Base-by-base conservation (phyloP, 2,888 invertebrate species). In the Noctua janthina region DNA sequence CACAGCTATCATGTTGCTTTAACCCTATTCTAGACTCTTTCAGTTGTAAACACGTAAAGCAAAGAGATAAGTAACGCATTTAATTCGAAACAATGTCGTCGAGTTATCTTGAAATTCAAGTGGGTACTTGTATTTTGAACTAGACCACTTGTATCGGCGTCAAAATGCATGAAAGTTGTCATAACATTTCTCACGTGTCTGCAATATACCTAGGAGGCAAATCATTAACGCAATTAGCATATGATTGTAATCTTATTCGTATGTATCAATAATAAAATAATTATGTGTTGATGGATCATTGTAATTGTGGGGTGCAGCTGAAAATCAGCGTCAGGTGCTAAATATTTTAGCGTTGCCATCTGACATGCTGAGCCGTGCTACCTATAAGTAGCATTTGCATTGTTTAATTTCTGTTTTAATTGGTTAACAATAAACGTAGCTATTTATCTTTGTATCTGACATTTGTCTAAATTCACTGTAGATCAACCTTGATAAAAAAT, bases 31-130 rank as follows among this genome's bases (percentile, higher is more conserved):
- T 35, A 51, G 15, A 15, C 71, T n/a, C 20, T 23, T 43, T 51
- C 39, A 82, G 56, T 8, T 17, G 64, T 78, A 82, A 78, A 82
- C 82, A 74, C 82, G 78, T 69, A 2, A 74, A 39, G 29, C 46
- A 64, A 80, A 49, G 13, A 49, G 69, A 73, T 82, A 59, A 29
- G 59, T 59, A 69, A 56, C 35, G 35, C 20, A 46, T 64, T 64
- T 39, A 66, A 64, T 64, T 66, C n/a, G n/a, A 51, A 82, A 82
- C 69, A 73, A 67, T 77, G 43, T 72, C 2, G 71, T 77, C 8
- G 1, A 68, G 1, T 13, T 29, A 71, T 72, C 43, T 54, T 72
- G 51, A 51, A 46, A 54, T 78, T 77, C 54, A 69, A 81, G 77
- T 64, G 71, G n/a, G 13, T 66, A 35, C 29, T 78, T 56, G 15